Evolutionary conservation across 2,888 invertebrate genomes (phyloP).

Genomic region (Napeogenes sylphis): DNA sequence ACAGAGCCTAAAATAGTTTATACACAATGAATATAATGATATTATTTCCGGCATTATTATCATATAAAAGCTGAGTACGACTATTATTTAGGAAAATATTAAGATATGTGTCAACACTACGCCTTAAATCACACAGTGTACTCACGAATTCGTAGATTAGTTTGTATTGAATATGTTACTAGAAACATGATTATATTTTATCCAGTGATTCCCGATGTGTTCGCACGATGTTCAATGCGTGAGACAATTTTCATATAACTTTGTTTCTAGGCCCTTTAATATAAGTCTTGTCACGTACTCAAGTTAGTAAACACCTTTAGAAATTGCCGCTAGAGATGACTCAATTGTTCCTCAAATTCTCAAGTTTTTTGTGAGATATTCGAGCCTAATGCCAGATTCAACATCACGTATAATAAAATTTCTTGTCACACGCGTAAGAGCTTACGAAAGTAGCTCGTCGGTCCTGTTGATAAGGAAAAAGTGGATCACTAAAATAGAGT

Average conservation of each 20-base stretch:
- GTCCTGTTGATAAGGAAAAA: conserved; percentile 51
- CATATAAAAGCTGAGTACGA: no score
- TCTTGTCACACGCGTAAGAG: conserved; percentile 35
- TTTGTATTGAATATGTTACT: conserved; percentile 35
- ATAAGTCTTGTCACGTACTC: conserved; percentile 36
- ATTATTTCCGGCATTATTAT: no score
- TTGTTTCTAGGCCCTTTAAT: conserved; percentile 30
- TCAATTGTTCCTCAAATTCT: conserved; percentile 27
- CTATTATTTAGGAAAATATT: no score
- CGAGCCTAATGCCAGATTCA: conserved; percentile 21
- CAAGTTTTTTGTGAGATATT: conserved; percentile 19
- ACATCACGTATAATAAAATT: conserved; percentile 31
- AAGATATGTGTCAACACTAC: no score
- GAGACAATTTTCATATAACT: conserved; percentile 39
- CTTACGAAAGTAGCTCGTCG: conserved; percentile 41
- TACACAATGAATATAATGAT: conserved; percentile 27
- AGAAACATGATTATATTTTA: conserved; percentile 33
- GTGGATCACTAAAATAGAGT: conserved; percentile 40
- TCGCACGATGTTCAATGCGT: conserved; percentile 36
- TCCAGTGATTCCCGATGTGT: conserved; percentile 32
- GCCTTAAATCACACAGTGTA: no score
- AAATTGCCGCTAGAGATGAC: conserved; percentile 31
- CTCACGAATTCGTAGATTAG: conserved; percentile 29
- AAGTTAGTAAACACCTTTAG: conserved; percentile 28
- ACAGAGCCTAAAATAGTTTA: not conserved